Conservation (phyloP, 2,113 vertebrate species). For the Hippocampus zosterae region DNA sequence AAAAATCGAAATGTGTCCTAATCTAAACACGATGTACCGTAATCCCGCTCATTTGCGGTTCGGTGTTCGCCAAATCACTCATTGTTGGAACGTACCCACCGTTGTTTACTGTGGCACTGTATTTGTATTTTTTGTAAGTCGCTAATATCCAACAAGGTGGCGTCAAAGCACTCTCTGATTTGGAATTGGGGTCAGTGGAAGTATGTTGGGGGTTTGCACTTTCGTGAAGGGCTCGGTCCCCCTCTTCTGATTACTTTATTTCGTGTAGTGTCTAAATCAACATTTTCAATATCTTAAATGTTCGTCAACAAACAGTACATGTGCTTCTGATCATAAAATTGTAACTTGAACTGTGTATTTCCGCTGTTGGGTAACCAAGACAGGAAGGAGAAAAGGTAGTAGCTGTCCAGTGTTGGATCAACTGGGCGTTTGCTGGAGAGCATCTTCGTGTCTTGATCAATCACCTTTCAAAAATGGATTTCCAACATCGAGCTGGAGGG, state of each 20-base stretch:
- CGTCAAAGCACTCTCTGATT: not conserved
- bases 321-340: not conserved
- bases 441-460: constrained; percentile 21
- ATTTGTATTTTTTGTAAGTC: not conserved
- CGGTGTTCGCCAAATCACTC: not conserved
- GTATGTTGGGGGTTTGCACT: not conserved
- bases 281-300: not conserved
- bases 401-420: constrained; percentile 2
- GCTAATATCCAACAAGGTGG: not conserved
- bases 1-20: not conserved
- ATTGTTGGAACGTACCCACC: not conserved
- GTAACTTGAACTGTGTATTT: not conserved
- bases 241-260: no score
- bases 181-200: not conserved
- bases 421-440: not conserved
- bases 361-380: constrained; percentile 1
- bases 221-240: no score
- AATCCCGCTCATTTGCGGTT: not conserved
- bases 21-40: not conserved
- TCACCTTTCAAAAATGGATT: constrained; percentile 81
- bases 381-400: not conserved
- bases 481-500: constrained; percentile 93
- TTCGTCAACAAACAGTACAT: not conserved
- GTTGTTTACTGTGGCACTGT: not conserved
- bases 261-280: not conserved